Conservation (phyloP, 2,888 invertebrate genomes). For the Dugesia japonica region DNA sequence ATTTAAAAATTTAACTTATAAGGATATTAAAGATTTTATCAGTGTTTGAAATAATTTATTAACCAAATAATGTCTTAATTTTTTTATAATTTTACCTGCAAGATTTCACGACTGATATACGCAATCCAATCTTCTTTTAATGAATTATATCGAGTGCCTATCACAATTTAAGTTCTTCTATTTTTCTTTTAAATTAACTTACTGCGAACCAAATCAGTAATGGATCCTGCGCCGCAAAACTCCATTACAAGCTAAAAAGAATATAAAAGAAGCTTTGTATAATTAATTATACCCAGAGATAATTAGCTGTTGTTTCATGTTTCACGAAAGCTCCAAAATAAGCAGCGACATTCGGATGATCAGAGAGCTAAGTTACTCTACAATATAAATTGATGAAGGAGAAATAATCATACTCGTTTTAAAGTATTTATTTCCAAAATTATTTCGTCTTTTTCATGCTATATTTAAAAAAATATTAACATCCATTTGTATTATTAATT, state of each 20-base stretch:
- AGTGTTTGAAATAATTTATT: too few relatives aligned
- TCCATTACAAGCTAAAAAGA: neutral
- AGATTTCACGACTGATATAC: neutral
- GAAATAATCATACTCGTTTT: neutral
- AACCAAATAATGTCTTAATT: too few relatives aligned
- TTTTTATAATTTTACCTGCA: too few relatives aligned
- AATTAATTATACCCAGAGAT: neutral
- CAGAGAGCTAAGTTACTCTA: neutral
- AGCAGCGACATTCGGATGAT: neutral
- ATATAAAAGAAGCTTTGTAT: neutral
- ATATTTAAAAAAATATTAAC: neutral
- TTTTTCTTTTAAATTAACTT: neutral
- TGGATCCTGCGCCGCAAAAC: neutral
- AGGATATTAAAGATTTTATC: too few relatives aligned
- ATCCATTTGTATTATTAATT: neutral
- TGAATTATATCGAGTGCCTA: neutral
- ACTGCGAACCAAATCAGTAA: neutral
- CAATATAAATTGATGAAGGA: too few relatives aligned
- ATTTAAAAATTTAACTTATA: too few relatives aligned
- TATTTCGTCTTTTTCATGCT: conserved; percentile 8
- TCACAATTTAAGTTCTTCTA: neutral
- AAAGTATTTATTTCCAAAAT: conserved; percentile 1
- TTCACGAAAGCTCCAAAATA: neutral
- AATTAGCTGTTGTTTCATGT: neutral
- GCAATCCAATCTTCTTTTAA: conserved; percentile 13